These are phyloP conservation scores for Liasis olivaceus DNA, from an alignment of 2,797 vertebrate species.

Conservation along the genomic window DNA sequence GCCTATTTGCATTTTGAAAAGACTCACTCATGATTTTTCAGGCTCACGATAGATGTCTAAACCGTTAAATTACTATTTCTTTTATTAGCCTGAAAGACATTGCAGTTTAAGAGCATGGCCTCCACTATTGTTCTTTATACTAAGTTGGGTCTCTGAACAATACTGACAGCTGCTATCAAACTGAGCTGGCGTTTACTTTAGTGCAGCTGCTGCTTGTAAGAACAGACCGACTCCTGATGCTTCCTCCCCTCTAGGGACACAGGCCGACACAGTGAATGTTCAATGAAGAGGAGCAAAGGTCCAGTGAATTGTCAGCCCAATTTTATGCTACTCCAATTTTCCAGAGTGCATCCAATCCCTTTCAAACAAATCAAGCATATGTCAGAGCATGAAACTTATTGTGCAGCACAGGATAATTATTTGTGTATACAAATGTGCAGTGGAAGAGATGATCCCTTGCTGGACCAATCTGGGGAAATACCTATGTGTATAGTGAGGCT, in stretches of 20 bases:
- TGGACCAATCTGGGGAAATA: conserved; percentile 8
- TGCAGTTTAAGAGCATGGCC: conserved; percentile 76
- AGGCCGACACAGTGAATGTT: conserved; percentile 74
- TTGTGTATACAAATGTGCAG: conserved; percentile 61
- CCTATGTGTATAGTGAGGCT: background rate
- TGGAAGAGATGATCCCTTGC: conserved; percentile 27
- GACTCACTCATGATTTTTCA: conserved; percentile 73
- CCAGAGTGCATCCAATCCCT: conserved; percentile 77
- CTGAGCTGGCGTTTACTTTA: conserved; percentile 66
- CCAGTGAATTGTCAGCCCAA: conserved; percentile 81
- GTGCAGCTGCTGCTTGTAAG: conserved; percentile 81
- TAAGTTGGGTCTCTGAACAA: conserved; percentile 86
- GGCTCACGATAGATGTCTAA: conserved; percentile 76
- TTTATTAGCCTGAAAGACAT: conserved; percentile 80
- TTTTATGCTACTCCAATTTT: conserved; percentile 85
- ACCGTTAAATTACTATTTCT: conserved; percentile 78
- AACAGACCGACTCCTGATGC: conserved; percentile 73
- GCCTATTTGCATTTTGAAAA: conserved; percentile 73
- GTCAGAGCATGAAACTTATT: conserved; percentile 84
- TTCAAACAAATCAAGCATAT: conserved; percentile 87
- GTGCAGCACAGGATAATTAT: conserved; percentile 82
- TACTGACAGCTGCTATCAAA: conserved; percentile 92
- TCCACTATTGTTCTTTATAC: conserved; percentile 76
- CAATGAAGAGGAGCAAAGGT: conserved; percentile 77
- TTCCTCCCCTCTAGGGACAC: conserved; percentile 75